Evolutionary conservation across 2,113 vertebrate genomes (phyloP), one percentile per base, ranked within the genome.

Genomic region (Phasianus colchicus): DNA sequence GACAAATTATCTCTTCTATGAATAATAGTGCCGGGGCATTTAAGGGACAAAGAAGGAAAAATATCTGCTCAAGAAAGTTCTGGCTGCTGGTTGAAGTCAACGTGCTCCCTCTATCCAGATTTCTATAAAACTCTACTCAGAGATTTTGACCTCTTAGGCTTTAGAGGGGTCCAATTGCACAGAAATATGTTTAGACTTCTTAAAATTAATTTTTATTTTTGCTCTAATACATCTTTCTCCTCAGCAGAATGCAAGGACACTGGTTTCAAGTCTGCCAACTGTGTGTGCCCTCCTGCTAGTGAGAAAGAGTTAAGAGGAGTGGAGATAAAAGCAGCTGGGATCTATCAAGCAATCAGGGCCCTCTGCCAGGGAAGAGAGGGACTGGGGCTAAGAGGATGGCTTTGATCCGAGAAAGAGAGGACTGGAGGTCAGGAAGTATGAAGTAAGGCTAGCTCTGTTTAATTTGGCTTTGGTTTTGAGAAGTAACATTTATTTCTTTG

Each of bases 321-420:
- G 13, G 40, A 57, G 47, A 89, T 95, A 83, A 93, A 95, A 93
- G 89, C 95, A 95, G 69, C 87, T 95, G 96, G 87, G 83, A 93
- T 67, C 91, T 80, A 95, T 95, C 92, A 96, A 80, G 87, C 34
- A 67, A 64, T 75, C 36, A 92, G 60, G 82, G 93, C 79, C 12
- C 21, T 58, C 57, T 72, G 95, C 96, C 88, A 93, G 40, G 57
- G 76, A 89, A 91, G 82, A 93, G 83, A 86, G 82, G 79, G 95
- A 75, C 34, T 83, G 21, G 65, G 61, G 25, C 40, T 60, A 81
- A 70, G 73, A 92, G 13, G 64, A 73, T 82, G 93, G 92, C 95
- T 95, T 97, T 96, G 95, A 95, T 92, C 95, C 91, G 85, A 95
- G 94, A 72, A 96, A 93, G 88, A 92, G 84, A 88, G 72, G 67